Conservation (phyloP, 2,113 vertebrate genomes). For the Muntiacus reevesi region DNA sequence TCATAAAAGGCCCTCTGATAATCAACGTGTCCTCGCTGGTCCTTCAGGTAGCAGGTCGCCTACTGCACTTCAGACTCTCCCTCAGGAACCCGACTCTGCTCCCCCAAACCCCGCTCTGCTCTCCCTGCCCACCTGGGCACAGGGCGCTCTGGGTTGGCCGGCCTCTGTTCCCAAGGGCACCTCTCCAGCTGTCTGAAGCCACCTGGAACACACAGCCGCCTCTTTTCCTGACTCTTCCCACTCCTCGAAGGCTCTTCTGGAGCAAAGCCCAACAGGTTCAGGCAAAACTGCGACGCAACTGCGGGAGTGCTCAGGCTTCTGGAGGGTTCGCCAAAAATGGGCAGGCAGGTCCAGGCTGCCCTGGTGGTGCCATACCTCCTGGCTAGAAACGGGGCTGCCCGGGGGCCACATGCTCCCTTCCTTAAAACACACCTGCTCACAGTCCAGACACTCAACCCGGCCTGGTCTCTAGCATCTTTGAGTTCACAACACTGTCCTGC, state of each 20-base stretch:
- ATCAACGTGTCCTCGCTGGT: neutral
- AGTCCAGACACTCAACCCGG: neutral
- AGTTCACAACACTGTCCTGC: neutral
- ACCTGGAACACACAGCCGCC: neutral
- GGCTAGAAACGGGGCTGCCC: neutral
- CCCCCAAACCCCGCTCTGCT: neutral
- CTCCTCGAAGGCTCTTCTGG: neutral
- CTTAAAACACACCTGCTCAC: neutral
- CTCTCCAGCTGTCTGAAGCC: neutral
- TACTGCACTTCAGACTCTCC: neutral
- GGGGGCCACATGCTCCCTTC: neutral
- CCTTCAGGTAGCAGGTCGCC: neutral
- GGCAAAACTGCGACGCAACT: neutral
- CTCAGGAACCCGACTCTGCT: neutral
- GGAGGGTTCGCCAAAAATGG: neutral
- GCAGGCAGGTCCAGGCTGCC: neutral
- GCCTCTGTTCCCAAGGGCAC: neutral
- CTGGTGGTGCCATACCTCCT: neutral
- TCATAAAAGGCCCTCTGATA: neutral
- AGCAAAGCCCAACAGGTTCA: neutral
- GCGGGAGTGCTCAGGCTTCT: neutral
- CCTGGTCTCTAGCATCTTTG: neutral
- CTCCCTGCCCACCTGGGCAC: neutral
- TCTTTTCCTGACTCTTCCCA: neutral
- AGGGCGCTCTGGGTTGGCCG: accelerated